Conservation (phyloP, 2,797 vertebrate genomes). For the Thalassophryne amazonica region DNA sequence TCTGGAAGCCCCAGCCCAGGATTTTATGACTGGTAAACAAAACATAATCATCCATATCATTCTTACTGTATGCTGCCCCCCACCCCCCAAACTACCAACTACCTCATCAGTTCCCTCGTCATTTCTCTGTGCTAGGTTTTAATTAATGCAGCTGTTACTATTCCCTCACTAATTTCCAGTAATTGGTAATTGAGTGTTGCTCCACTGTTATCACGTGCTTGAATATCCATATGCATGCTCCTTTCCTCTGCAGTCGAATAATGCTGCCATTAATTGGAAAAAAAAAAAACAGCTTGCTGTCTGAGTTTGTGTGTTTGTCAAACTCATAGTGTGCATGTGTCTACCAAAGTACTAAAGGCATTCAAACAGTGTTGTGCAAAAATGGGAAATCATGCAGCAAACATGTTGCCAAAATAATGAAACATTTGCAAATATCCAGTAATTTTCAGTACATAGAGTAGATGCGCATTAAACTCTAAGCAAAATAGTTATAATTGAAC, state of each 20-base stretch:
- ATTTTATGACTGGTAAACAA: constrained; percentile 77
- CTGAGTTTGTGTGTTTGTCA: background rate
- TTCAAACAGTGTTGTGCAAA: no score
- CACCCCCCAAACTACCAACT: constrained; percentile 24
- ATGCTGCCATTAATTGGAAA: constrained; percentile 8
- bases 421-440: no score
- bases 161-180: constrained; percentile 49
- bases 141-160: constrained; percentile 20
- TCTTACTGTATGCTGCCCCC: background rate
- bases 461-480: no score
- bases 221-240: background rate
- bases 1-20: constrained; percentile 65
- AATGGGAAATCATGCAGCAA: no score
- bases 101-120: background rate
- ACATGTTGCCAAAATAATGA: no score
- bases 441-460: no score
- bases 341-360: background rate
- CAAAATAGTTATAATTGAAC: no score
- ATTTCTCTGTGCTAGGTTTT: background rate
- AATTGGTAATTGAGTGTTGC: constrained; percentile 22
- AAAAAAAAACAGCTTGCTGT: constrained; percentile 2
- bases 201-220: constrained; percentile 9
- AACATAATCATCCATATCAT: constrained; percentile 13
- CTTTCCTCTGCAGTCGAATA: constrained; percentile 10
- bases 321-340: constrained; percentile 1